Conservation (phyloP, 2,797 vertebrate genomes). For the Emydoidea blandingii region DNA sequence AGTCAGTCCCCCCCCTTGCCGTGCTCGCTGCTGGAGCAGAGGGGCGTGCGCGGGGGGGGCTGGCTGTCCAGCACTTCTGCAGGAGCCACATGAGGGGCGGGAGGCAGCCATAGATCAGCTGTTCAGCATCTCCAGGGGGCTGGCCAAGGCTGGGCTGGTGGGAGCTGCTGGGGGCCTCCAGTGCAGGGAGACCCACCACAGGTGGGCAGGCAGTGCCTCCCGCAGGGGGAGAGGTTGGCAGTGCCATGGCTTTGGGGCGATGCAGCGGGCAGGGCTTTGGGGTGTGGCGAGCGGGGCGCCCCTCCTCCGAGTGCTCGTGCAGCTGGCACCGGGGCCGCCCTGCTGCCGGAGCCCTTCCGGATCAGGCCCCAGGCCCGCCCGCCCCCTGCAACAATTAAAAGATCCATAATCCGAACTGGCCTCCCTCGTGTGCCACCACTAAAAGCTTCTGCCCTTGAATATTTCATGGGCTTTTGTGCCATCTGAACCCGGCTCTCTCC, state of each 20-base stretch:
- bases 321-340: too few relatives aligned
- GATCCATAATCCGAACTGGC: neutral
- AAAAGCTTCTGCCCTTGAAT: slow-evolving; percentile 61
- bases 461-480: slow-evolving; percentile 31
- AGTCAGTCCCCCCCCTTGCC: neutral
- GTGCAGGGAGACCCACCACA: neutral
- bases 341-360: rapidly evolving
- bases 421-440: neutral
- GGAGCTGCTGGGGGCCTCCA: neutral
- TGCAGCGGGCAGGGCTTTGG: too few relatives aligned
- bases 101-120: neutral
- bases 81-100: too few relatives aligned
- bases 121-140: neutral
- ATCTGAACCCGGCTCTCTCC: neutral
- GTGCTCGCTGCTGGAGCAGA: neutral
- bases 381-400: neutral
- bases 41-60: too few relatives aligned
- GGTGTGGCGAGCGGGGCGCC: neutral
- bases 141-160: neutral
- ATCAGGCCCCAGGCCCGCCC: neutral
- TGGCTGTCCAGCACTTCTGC: neutral
- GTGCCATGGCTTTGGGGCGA: too few relatives aligned
- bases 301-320: neutral
- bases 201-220: neutral
- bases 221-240: too few relatives aligned